Percentiles rank a stretch among this genome's conserved stretches.
These are phyloP conservation scores for Spheniscus humboldti DNA, from an alignment of 2,797 vertebrate genomes.

Conservation along the genomic window DNA sequence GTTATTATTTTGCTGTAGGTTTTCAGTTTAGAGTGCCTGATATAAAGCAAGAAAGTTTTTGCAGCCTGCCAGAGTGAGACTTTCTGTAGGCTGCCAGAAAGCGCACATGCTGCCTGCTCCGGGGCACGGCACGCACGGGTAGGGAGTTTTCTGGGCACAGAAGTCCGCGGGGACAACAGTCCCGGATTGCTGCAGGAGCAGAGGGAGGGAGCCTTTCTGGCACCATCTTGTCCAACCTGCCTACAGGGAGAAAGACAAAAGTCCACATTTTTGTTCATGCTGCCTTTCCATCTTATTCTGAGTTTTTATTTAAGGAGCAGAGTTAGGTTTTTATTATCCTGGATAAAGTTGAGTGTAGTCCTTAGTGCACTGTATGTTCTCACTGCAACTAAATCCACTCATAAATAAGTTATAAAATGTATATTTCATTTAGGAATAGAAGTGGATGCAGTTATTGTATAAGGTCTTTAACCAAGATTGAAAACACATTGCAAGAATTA, in stretches of 20 bases:
- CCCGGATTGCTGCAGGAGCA: background rate
- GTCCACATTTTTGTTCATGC: background rate
- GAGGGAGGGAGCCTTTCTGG: background rate
- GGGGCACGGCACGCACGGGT: accelerated
- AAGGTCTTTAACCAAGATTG: slow-evolving; percentile 1
- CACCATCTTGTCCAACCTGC: background rate
- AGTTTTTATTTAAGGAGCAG: background rate
- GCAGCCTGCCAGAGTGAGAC: background rate
- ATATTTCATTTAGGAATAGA: background rate
- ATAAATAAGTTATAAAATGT: background rate
- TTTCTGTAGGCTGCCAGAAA: background rate
- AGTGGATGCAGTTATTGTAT: background rate
- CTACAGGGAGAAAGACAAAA: background rate
- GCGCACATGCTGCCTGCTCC: accelerated
- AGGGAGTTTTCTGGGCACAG: background rate
- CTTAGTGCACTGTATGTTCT: background rate
- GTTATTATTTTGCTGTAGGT: background rate
- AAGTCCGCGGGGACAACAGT: background rate
- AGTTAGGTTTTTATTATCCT: background rate
- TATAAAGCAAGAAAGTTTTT: background rate
- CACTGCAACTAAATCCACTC: background rate
- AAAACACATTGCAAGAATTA: slow-evolving; percentile 35
- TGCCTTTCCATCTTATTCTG: background rate
- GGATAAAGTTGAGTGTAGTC: background rate
- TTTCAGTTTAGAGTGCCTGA: background rate